These are phyloP conservation scores for Saccostrea echinata DNA, from an alignment of 1,140 invertebrate species.

Conservation along the genomic window DNA sequence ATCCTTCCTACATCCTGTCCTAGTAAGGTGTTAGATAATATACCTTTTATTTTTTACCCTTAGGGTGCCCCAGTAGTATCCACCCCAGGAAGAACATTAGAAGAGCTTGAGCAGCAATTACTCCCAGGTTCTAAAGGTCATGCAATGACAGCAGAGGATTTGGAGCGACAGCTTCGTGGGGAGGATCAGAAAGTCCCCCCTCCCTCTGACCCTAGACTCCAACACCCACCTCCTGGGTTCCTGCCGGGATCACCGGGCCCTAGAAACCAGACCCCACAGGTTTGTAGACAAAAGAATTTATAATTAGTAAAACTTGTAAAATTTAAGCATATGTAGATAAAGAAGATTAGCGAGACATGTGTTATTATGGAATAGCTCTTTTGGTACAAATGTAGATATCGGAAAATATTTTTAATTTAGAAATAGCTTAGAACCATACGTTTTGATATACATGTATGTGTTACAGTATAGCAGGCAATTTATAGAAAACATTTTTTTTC, in stretches of 20 bases:
- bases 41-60: neutral
- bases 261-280: constrained; percentile 36
- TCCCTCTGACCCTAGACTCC: constrained; percentile 4
- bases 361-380: no score
- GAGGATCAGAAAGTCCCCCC: constrained; percentile 58
- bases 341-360: no score
- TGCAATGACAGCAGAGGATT: constrained; percentile 77
- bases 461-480: no score
- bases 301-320: no score
- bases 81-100: constrained; percentile 68
- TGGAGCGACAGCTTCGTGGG: constrained; percentile 75
- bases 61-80: neutral
- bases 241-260: constrained; percentile 8
- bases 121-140: constrained; percentile 58
- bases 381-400: no score
- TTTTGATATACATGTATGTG: no score
- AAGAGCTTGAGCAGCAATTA: constrained; percentile 73
- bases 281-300: neutral
- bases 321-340: no score
- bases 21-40: no score
- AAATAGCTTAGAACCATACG: no score
- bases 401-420: no score
- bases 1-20: no score
- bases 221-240: constrained; percentile 38
- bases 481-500: neutral